phyloP scores from a whole-genome alignment of 1,140 invertebrate genomes.

The Drosophila kurseongensis region DNA sequence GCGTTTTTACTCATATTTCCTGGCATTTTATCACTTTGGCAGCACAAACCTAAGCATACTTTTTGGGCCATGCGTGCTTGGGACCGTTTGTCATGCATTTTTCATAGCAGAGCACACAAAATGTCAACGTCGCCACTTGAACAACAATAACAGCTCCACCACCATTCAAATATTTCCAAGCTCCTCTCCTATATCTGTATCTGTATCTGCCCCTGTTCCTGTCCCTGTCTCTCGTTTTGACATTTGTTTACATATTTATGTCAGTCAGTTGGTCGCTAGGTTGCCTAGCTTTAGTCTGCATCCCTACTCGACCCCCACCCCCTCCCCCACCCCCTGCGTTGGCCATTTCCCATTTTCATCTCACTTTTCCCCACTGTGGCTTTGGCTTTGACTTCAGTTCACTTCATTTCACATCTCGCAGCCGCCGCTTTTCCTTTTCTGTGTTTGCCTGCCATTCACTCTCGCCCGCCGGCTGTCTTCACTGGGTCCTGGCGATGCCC shows the following conservation, averaged over 20 bases:
- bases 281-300: slow-evolving; percentile 45
- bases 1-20: slow-evolving; percentile 74
- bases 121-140: slow-evolving; percentile 75
- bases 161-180: slow-evolving; percentile 53
- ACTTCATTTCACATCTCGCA: slow-evolving; percentile 68
- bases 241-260: slow-evolving; percentile 84
- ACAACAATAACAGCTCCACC: slow-evolving; percentile 68
- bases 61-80: slow-evolving; percentile 62
- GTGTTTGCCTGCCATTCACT: slow-evolving; percentile 76
- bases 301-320: background rate
- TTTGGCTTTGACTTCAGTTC: slow-evolving; percentile 59
- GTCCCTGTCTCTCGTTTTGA: slow-evolving; percentile 65
- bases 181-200: slow-evolving; percentile 10
- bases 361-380: slow-evolving; percentile 21
- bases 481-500: slow-evolving; percentile 38
- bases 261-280: slow-evolving; percentile 74
- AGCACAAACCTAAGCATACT: slow-evolving; percentile 55
- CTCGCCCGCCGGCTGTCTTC: slow-evolving; percentile 55
- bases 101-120: slow-evolving; percentile 60
- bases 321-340: background rate
- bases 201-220: background rate
- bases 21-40: slow-evolving; percentile 57
- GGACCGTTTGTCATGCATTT: slow-evolving; percentile 78
- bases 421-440: slow-evolving; percentile 26
- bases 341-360: slow-evolving; percentile 16